These are phyloP conservation scores for Sebastes kiyomatsui DNA, from an alignment of 2,797 vertebrate genomes.

Conservation along the genomic window DNA sequence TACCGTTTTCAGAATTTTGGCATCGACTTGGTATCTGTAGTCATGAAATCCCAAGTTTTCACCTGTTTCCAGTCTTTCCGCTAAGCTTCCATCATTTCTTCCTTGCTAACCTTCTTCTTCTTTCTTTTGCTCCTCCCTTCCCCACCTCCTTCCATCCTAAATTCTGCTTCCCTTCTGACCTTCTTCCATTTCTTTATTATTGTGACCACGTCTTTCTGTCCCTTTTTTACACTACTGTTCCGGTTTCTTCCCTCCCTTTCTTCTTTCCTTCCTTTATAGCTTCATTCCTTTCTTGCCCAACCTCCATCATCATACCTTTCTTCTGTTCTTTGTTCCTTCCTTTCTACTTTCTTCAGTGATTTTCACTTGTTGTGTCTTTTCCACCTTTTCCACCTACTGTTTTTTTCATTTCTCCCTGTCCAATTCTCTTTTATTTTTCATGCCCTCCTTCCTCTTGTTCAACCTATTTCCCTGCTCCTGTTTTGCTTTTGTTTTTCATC, in stretches of 20 bases:
- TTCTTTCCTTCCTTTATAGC: not conserved
- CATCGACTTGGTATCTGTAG: too few species aligned
- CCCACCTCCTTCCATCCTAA: not conserved
- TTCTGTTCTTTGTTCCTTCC: not conserved
- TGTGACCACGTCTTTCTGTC: not conserved
- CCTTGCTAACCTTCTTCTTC: not conserved
- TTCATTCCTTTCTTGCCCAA: not conserved
- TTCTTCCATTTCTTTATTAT: not conserved
- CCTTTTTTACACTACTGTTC: not conserved
- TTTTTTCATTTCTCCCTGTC: not conserved
- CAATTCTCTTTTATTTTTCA: not conserved
- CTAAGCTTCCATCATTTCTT: not conserved
- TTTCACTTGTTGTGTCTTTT: not conserved
- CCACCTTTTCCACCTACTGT: not conserved
- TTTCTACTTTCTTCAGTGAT: not conserved
- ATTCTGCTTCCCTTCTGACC: not conserved
- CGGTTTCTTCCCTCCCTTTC: not conserved
- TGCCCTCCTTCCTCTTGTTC: not conserved
- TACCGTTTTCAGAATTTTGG: too few species aligned
- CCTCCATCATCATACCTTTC: not conserved
- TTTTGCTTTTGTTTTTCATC: conserved; percentile 38
- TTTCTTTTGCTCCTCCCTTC: not conserved
- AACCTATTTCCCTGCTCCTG: not conserved
- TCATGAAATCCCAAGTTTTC: too few species aligned
- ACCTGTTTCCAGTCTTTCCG: too few species aligned